These are phyloP conservation scores for Drosophila testacea DNA, from an alignment of 2,888 invertebrate genomes.

Conservation along the genomic window DNA sequence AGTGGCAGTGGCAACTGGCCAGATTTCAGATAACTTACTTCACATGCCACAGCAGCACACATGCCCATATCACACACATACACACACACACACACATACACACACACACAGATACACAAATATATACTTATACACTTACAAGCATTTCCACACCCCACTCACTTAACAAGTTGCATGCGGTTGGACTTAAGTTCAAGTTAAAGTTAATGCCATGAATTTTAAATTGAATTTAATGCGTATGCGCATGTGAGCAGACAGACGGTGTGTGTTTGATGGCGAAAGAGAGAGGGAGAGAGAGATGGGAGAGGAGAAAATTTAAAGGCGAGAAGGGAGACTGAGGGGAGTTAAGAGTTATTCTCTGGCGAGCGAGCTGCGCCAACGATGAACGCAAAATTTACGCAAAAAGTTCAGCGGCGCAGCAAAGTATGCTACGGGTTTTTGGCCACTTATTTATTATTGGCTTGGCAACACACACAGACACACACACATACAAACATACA, in stretches of 20 bases:
- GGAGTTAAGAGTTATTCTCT: conserved; percentile 35
- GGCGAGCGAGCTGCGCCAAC: conserved; percentile 20
- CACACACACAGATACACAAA: background rate
- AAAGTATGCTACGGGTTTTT: conserved; percentile 70
- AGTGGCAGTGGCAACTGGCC: conserved; percentile 59
- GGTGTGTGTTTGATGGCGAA: background rate
- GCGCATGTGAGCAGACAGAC: conserved; percentile 32
- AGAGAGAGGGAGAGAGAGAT: background rate
- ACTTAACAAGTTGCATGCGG: conserved; percentile 77
- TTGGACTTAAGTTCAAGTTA: conserved; percentile 78
- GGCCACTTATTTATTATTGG: conserved; percentile 79
- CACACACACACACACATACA: conserved; percentile 20
- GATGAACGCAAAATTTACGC: conserved; percentile 65
- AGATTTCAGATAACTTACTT: conserved; percentile 59
- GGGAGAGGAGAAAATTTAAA: background rate
- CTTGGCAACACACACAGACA: conserved; percentile 42
- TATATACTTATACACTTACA: conserved; percentile 1
- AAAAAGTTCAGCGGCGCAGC: conserved; percentile 69
- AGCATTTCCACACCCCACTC: conserved; percentile 22
- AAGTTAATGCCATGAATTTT: conserved; percentile 80
- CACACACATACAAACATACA: conserved; percentile 13
- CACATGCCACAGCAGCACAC: conserved; percentile 21
- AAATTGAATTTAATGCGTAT: conserved; percentile 79
- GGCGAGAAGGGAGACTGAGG: background rate
- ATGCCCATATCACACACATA: conserved; percentile 1